Evolutionary conservation across 2,888 invertebrate species (phyloP), one percentile per base, ranked within the genome.

Genomic region (Arge pagana): DNA sequence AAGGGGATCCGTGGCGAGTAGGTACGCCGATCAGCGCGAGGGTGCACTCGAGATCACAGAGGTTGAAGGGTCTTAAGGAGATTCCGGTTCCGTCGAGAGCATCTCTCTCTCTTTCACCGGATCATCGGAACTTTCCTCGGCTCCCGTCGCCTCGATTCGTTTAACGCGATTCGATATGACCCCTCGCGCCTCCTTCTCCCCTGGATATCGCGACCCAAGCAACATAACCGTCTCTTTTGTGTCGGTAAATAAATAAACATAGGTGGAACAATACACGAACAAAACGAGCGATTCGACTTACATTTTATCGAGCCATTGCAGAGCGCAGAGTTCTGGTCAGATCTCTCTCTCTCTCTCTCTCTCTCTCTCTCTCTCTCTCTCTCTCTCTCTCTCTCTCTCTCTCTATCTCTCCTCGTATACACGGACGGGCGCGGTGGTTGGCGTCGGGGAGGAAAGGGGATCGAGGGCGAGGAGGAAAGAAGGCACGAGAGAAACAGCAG

Each of bases 181-280:
- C n/a, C n/a, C n/a, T 60, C 62, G 60, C 59, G 58, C 58, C 58
- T 59, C 55, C 54, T 53, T 56, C 54, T 62, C 50, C 61, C 64
- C 59, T 64, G 64, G 60, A 59, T 62, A 59, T 58, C 64, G 55
- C 50, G 53, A 54, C 55, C 63, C 56, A n/a, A n/a, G n/a, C n/a
- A n/a, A n/a, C n/a, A n/a, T n/a, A n/a, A n/a, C n/a, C n/a, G n/a
- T n/a, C n/a, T n/a, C n/a, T n/a, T n/a, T n/a, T n/a, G n/a, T n/a
- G n/a, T n/a, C n/a, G n/a, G n/a, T n/a, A n/a, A n/a, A n/a, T n/a
- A n/a, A n/a, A n/a, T n/a, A n/a, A n/a, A n/a, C n/a, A n/a, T n/a
- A n/a, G n/a, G n/a, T n/a, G n/a, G n/a, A n/a, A n/a, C n/a, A n/a
- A n/a, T n/a, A n/a, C n/a, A n/a, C n/a, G n/a, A n/a, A n/a, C n/a